Evolutionary conservation across 1,140 invertebrate genomes (phyloP), one percentile per base, ranked within the genome.

Genomic region (Planococcus citri): DNA sequence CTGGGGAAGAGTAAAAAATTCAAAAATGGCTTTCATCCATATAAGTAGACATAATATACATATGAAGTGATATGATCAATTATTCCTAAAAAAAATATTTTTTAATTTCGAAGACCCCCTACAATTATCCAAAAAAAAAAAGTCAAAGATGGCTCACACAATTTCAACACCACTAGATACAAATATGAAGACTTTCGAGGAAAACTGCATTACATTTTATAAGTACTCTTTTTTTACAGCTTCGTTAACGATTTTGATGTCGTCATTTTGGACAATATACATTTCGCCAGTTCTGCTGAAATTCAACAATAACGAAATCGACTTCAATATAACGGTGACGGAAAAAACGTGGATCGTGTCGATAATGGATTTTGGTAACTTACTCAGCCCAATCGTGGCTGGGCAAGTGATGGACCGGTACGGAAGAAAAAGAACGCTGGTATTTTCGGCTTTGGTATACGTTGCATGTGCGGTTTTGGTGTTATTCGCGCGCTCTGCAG

Each of bases 371-470:
- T 27, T 74, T 20, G 74, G 73, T 10, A 74, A 73, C 27, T 57
- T 73, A 0, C 33, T 75, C 14, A 74, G 73, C 27, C 73, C 74
- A 6, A 61, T 74, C 14, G 71, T 72, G 17, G 70, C 70, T 4
- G 73, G 84, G 24, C 82, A 81, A 64, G 75, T 88, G 4, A 86
- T 91, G 1, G 88, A 94, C 75, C 83, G 81, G 71, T 77, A 89
- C 37, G 93, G 94, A 1, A 79, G 93, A 21, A 88, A 73, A 24
- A 17, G 88, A 87, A 29, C 84, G 4, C 75, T 88, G 0, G 88
- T 91, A 10, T 81, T 87, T 20, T 83, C 86, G 73, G 83, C 86
- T 0, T 60, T 73, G 12, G 29, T 80, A 17, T 79, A 85, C 0
- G 80, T 69, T 1, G 27, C 68, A 0, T 70, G 73, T 1, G 73